Evolutionary conservation across 2,797 vertebrate genomes (phyloP).

Genomic region (Philypnodon macrostomus): DNA sequence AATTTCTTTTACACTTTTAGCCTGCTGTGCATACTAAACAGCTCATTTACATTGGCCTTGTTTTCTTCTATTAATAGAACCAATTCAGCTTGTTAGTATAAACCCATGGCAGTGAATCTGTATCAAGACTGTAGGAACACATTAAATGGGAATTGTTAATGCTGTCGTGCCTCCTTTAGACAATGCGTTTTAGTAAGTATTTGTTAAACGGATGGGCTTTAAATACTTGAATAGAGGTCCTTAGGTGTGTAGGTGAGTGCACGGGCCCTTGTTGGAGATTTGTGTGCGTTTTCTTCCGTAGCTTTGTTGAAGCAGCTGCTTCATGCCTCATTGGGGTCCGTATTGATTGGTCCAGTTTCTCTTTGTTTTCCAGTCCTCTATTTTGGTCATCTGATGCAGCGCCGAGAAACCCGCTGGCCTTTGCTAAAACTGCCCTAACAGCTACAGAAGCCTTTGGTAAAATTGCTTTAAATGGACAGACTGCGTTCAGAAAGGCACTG

Average conservation of each 20-base stretch:
- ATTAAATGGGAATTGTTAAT: background rate
- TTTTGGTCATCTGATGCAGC: constrained; percentile 62
- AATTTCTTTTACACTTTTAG: background rate
- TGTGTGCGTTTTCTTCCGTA: constrained; percentile 17
- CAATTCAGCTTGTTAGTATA: constrained; percentile 11
- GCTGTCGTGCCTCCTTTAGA: background rate
- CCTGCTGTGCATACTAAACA: background rate
- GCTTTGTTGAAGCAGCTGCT: constrained; percentile 61
- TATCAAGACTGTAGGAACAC: constrained; percentile 1
- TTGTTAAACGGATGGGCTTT: background rate
- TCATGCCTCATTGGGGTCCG: constrained; percentile 76
- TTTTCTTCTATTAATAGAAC: background rate
- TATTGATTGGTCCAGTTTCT: constrained; percentile 78
- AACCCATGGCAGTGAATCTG: constrained; percentile 4
- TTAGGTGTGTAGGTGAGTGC: constrained; percentile 16
- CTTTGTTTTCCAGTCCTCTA: constrained; percentile 74
- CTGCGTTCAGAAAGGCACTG: constrained; percentile 48
- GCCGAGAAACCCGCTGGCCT: constrained; percentile 71
- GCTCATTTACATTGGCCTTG: constrained; percentile 6
- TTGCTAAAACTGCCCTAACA: constrained; percentile 69
- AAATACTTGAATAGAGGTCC: background rate
- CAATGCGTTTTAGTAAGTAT: background rate
- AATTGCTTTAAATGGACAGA: constrained; percentile 68
- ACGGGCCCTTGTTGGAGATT: background rate
- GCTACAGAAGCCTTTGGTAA: constrained; percentile 59